Evolutionary conservation across 2,888 invertebrate genomes (phyloP), one percentile per base, ranked within the genome.

Genomic region (Palloptera scutellata): DNA sequence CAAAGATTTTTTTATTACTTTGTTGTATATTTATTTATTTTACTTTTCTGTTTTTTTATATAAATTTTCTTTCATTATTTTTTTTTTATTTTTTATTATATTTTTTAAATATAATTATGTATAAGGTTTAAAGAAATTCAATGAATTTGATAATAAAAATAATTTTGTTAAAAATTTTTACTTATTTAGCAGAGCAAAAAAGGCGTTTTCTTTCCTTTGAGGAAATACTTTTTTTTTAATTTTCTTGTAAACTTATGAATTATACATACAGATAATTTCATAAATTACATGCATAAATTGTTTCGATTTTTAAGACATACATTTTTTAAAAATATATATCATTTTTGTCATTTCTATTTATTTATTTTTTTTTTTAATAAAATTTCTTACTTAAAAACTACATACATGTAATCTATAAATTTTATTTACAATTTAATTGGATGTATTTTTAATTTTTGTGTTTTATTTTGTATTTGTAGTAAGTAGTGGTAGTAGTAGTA

Each of bases 201-300:
- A 74, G 73, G 73, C 72, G 51, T 69, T 73, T 74, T 74, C 70
- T 72, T 74, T 74, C 72, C 73, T 68, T 63, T 45, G 41, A 72
- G 73, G 74, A 74, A 74, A 70, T 74, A 74, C 73, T 75, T 74
- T 61, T 52, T 61, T 71, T 67, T 67, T 60, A 62, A n/a, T n/a
- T n/a, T n/a, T n/a, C 58, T 66, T 72, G 67, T 60, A 57, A 57
- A 64, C 54, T n/a, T n/a, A 58, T 59, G 40, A 51, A 58, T 15
- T 48, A n/a, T 17, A 17, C 4, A 17, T 53, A 53, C 4, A 17
- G 3, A 53, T 53, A 17, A 52, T 41, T 64, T 41, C 41, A n/a
- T 42, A 57, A 64, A 64, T 55, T 64, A 17, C 19, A 30, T 15
- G 45, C 20, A 57, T 13, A 17, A 55, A 19, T 40, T 57, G 45